Conservation (phyloP, 2,113 vertebrate species). For the Anguilla rostrata region DNA sequence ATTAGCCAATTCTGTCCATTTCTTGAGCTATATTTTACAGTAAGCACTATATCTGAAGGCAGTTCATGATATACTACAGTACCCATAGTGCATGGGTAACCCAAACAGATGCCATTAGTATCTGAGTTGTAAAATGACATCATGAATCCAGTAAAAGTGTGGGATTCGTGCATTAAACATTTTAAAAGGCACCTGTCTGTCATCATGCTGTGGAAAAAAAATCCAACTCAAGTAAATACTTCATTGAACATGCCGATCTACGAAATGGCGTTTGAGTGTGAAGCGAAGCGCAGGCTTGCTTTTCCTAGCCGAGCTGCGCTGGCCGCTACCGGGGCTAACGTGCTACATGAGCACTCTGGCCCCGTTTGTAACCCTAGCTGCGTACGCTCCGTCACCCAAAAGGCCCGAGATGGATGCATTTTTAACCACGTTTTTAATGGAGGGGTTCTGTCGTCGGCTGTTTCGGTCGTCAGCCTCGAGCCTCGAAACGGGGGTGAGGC, state of each 20-base stretch:
- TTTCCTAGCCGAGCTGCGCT: not conserved
- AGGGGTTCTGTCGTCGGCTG: conserved; percentile 47
- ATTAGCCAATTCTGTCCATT: not conserved
- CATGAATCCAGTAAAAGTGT: not conserved
- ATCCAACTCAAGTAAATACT: not conserved
- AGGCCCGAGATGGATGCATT: conserved; percentile 42
- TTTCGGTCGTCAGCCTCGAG: not conserved
- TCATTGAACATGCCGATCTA: not conserved
- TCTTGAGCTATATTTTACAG: not conserved
- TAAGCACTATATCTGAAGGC: not conserved
- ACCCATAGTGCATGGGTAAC: not conserved
- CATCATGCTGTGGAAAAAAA: not conserved
- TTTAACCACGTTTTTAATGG: conserved; percentile 56
- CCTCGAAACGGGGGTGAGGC: not conserved
- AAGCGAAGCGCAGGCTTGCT: not conserved
- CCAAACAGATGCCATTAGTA: not conserved
- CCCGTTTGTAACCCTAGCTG: not conserved
- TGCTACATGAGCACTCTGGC: conserved; percentile 33
- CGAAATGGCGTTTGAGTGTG: not conserved
- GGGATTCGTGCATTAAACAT: not conserved
- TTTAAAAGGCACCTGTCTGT: not conserved
- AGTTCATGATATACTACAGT: not conserved
- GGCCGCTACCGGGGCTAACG: too few species aligned
- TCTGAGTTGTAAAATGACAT: not conserved
- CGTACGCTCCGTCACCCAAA: conserved; percentile 20